A percentile compares a stretch with the other conserved stretches of the same genome.
phyloP scores from a whole-genome alignment of 2,888 invertebrate genomes.

The Endomychus coccineus region DNA sequence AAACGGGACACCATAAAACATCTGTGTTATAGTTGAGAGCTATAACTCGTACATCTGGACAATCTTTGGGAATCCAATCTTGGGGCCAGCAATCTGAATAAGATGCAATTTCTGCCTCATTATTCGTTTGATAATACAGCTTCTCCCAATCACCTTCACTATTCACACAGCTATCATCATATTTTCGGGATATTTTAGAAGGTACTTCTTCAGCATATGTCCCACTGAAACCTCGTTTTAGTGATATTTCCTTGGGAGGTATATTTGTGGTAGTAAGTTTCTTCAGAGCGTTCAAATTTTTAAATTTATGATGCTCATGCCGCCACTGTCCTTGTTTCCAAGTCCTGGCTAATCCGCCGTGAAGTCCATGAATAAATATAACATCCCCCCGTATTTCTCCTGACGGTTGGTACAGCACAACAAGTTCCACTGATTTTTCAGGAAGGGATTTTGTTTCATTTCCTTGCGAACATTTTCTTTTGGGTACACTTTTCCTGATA shows the following conservation, averaged over 20 bases:
- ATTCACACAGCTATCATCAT: slow-evolving; percentile 2
- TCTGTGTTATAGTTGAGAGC: slow-evolving; percentile 78
- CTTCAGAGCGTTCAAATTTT: slow-evolving; percentile 31
- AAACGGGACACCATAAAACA: slow-evolving; percentile 67
- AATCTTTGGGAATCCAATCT: slow-evolving; percentile 78
- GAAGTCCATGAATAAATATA: slow-evolving; percentile 75
- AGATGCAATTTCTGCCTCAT: slow-evolving; percentile 1
- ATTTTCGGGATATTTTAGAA: neutral
- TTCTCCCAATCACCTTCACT: slow-evolving; percentile 18
- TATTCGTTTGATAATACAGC: too few species aligned
- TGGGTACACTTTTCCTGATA: neutral
- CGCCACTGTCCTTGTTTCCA: slow-evolving; percentile 74
- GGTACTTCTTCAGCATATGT: slow-evolving; percentile 4
- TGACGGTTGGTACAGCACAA: slow-evolving; percentile 36
- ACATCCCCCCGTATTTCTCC: slow-evolving; percentile 52
- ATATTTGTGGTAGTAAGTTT: slow-evolving; percentile 30
- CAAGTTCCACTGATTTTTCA: slow-evolving; percentile 40
- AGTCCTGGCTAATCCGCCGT: slow-evolving; percentile 70
- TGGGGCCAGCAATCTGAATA: slow-evolving; percentile 64
- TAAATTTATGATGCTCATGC: slow-evolving; percentile 37
- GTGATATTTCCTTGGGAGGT: slow-evolving; percentile 17
- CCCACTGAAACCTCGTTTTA: slow-evolving; percentile 4
- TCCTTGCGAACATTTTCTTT: neutral
- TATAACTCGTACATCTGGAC: slow-evolving; percentile 67
- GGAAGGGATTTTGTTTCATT: slow-evolving; percentile 19